A percentile compares a stretch with the other conserved stretches of the same genome.
Evolutionary conservation across 2,797 vertebrate genomes (phyloP).

Genomic region (Anableps anableps): DNA sequence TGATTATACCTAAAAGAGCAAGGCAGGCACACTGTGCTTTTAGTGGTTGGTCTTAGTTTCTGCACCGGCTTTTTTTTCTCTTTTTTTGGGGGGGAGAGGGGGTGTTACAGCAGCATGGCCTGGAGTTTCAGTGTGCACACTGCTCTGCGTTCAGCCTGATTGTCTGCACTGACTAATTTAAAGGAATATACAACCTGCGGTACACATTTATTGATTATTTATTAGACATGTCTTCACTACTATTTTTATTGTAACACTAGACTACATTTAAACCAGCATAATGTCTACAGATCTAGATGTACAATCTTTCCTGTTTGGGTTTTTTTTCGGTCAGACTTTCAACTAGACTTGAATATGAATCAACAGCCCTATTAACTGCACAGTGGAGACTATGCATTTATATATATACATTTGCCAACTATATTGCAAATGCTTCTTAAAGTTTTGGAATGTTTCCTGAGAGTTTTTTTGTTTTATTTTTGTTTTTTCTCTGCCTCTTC

Average conservation of each 20-base stretch:
- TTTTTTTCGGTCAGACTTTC: background rate
- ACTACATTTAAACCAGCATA: background rate
- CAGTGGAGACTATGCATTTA: background rate
- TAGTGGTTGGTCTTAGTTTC: background rate
- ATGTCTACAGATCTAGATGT: background rate
- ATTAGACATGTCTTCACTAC: background rate
- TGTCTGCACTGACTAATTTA: background rate
- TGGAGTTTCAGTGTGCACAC: background rate
- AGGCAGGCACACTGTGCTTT: background rate
- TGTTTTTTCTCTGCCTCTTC: background rate
- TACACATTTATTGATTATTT: background rate
- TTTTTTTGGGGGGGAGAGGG: background rate
- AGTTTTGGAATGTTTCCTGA: background rate
- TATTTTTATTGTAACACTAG: background rate
- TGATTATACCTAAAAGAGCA: background rate
- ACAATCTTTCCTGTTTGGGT: background rate
- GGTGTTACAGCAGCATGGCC: background rate
- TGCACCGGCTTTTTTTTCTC: background rate
- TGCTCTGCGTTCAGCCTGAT: background rate
- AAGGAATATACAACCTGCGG: background rate
- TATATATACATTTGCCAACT: background rate
- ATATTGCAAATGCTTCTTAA: background rate
- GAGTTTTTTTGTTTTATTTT: background rate
- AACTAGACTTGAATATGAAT: background rate
- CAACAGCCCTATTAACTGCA: background rate